Evolutionary conservation across 2,113 vertebrate species (phyloP).

Genomic region (Mustelus asterias): DNA sequence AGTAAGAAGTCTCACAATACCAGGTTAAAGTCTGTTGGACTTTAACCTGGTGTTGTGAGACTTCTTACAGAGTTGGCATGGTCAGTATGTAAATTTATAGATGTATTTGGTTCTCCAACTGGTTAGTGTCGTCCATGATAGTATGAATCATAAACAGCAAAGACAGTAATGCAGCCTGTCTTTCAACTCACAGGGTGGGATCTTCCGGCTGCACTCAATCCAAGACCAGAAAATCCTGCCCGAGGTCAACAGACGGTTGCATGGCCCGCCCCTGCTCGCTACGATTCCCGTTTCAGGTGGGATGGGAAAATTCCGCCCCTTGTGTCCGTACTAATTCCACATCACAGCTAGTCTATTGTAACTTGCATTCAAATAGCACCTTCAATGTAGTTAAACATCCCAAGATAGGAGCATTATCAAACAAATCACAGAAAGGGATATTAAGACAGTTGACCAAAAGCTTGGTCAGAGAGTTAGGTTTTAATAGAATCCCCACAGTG

Average conservation of each 20-base stretch:
- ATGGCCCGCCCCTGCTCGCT: too few species aligned
- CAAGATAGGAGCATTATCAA: neutral
- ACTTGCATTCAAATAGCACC: neutral
- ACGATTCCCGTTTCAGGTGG: too few species aligned
- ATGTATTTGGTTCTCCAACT: neutral
- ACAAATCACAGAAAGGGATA: neutral
- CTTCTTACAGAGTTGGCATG: too few species aligned
- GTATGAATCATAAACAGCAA: neutral
- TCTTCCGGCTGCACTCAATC: too few species aligned
- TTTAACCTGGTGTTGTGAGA: too few species aligned
- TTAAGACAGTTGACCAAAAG: neutral
- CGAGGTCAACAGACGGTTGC: too few species aligned
- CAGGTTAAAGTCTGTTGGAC: too few species aligned
- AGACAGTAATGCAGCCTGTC: neutral
- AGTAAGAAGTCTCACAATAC: too few species aligned
- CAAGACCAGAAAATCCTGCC: too few species aligned
- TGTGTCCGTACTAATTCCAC: neutral
- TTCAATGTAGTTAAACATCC: neutral
- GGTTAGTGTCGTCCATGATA: neutral
- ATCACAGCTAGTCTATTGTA: neutral
- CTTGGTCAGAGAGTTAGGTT: neutral
- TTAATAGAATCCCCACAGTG: neutral
- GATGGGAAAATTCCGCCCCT: too few species aligned
- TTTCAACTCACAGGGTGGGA: neutral
- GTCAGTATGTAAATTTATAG: neutral